Base-by-base conservation (phyloP, 2,113 vertebrate genomes). In the Phalacrocorax carbo region DNA sequence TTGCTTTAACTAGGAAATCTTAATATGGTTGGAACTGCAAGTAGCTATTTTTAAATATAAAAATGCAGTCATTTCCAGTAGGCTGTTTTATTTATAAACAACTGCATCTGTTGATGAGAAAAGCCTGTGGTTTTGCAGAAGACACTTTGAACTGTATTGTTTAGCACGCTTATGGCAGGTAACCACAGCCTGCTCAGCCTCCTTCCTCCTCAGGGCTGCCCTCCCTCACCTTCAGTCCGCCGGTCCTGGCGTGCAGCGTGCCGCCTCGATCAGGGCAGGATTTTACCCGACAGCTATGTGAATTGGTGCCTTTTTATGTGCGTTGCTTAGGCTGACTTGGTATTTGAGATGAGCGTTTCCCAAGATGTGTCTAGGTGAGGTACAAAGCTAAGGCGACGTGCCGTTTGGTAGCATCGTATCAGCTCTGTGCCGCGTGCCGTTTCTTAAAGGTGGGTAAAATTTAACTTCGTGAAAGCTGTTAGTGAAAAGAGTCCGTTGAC, bases 341-440 rank as follows among this genome's bases (percentile, higher is more conserved):
- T 21, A 10, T 42, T 49, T 11, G 13, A 42, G 77, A 9, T 55
- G 38, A 62, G 48, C 65, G 1, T 52, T 38, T 46, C 57, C 40
- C 3, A 3, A 16, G 49, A 5, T 12, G 13, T 3, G 17, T 27
- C 18, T 32, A 2, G 30, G 21, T 9, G 60, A 38, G 44, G 46
- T 12, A 3, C 44, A 11, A 11, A 34, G 66, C 29, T 15, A 10
- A 29, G n/a, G 46, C 5, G 0, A 2, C 15, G 1, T 0, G 5
- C 20, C 6, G 0, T 36, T 48, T 13, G 26, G 18, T 19, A n/a
- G 34, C 29, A 2, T 14, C 3, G 2, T 40, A 16, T 11, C 8
- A 5, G 3, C 7, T 13, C 20, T n/a, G 40, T 29, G 30, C 36
- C 15, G 5, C 15, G 2, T 5, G 0, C 10, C 3, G 11, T 22